phyloP scores from a whole-genome alignment of 1,140 invertebrate genomes.

The Drosophila quadrilineata region DNA sequence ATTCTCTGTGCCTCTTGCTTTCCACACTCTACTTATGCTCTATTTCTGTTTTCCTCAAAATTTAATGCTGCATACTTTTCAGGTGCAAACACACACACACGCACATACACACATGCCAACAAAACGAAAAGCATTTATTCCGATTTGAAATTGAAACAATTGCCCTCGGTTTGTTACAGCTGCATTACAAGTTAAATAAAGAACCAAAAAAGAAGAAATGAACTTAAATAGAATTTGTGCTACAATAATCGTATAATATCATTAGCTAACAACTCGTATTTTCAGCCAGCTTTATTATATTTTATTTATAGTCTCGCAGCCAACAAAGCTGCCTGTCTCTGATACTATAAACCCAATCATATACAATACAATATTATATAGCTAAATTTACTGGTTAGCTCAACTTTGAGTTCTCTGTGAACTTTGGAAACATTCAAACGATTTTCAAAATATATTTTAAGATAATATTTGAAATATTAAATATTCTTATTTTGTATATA shows the following conservation, averaged over 20 bases:
- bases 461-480: too few relatives aligned
- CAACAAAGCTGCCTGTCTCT: too few relatives aligned
- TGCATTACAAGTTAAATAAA: neutral
- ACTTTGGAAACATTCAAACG: too few relatives aligned
- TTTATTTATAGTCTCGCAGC: too few relatives aligned
- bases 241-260: constrained; percentile 3
- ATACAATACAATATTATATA: too few relatives aligned
- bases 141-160: constrained; percentile 26
- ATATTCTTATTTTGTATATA: too few relatives aligned
- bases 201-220: too few relatives aligned
- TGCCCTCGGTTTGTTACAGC: constrained; percentile 18
- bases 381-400: too few relatives aligned
- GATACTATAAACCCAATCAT: too few relatives aligned
- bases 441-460: too few relatives aligned
- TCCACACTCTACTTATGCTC: neutral
- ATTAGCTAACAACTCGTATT: neutral
- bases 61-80: constrained; percentile 52
- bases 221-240: constrained; percentile 3
- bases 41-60: constrained; percentile 21
- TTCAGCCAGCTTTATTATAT: neutral
- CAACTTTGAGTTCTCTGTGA: too few relatives aligned
- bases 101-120: neutral
- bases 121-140: constrained; percentile 31
- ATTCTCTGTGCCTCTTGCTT: constrained; percentile 6
- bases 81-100: constrained; percentile 2